Evolutionary conservation across 1,140 invertebrate species (phyloP).

Genomic region (Brachionus manjavacas): DNA sequence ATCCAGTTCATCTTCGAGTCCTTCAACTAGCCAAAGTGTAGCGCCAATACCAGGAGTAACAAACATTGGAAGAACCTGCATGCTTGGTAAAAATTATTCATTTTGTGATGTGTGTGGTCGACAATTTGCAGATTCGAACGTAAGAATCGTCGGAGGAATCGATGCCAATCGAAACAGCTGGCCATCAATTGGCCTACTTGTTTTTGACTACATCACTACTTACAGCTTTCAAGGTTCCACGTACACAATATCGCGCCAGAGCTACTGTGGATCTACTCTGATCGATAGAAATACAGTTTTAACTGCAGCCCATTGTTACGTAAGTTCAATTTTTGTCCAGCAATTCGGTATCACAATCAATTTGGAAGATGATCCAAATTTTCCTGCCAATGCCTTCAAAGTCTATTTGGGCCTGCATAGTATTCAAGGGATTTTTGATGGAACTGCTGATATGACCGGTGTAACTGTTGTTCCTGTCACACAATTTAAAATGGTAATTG

Average conservation of each 20-base stretch:
- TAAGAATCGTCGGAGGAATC: slow-evolving; percentile 9
- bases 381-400: not conserved
- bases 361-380: not conserved
- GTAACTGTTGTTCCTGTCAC: not conserved
- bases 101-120: slow-evolving; percentile 11
- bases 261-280: slow-evolving; percentile 12
- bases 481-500: not conserved
- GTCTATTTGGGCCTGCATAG: slow-evolving; percentile 22
- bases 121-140: not conserved
- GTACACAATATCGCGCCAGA: not conserved
- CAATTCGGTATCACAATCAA: not conserved
- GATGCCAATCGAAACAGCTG: not conserved
- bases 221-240: not conserved
- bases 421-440: not conserved
- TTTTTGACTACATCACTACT: not conserved
- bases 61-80: not conserved
- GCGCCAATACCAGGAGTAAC: not conserved
- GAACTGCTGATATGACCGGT: not conserved
- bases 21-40: not conserved
- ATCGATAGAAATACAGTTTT: not conserved
- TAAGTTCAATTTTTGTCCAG: not conserved
- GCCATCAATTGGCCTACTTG: not conserved
- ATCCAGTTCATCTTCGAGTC: not conserved
- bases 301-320: slow-evolving; percentile 9
- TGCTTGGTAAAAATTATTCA: not conserved